Percentiles rank a stretch among this genome's conserved stretches.
These are phyloP conservation scores for Bagarius yarrelli DNA, from an alignment of 2,113 vertebrate species.

Conservation along the genomic window DNA sequence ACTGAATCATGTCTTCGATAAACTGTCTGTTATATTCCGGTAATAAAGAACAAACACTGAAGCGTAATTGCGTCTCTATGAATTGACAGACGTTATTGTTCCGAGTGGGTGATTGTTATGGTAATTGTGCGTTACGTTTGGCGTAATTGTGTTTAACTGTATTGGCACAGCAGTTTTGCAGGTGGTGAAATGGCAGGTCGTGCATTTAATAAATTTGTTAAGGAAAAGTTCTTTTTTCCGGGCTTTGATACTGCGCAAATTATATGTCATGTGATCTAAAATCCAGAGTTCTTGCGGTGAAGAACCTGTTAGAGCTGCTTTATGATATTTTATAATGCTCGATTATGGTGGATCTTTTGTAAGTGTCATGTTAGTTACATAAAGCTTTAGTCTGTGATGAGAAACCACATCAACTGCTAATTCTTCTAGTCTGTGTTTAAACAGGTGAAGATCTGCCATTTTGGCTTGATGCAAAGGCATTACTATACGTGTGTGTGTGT, in stretches of 20 bases:
- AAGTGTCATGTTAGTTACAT: not conserved
- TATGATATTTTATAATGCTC: not conserved
- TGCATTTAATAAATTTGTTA: conserved; percentile 53
- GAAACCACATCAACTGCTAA: not conserved
- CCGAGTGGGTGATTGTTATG: conserved; percentile 66
- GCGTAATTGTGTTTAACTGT: conserved; percentile 53
- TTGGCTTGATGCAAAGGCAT: conserved; percentile 24
- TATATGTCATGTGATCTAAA: not conserved
- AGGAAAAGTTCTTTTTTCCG: conserved; percentile 48
- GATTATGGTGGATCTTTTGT: not conserved
- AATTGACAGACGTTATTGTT: conserved; percentile 65
- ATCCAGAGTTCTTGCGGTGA: not conserved
- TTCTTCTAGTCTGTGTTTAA: not conserved
- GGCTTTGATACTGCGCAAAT: too few relatives aligned
- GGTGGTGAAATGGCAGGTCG: conserved; percentile 51
- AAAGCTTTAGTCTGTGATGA: conserved; percentile 20
- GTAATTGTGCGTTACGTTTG: conserved; percentile 62
- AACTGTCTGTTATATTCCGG: conserved; percentile 60
- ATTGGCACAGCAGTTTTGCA: conserved; percentile 48
- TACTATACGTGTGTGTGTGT: not conserved
- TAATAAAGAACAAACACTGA: conserved; percentile 68
- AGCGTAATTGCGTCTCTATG: conserved; percentile 63
- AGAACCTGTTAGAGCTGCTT: not conserved
- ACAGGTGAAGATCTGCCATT: conserved; percentile 18
- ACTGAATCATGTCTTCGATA: conserved; percentile 58